Evolutionary conservation across 2,888 invertebrate species (phyloP).

Genomic region (Eupithecia abbreviata): DNA sequence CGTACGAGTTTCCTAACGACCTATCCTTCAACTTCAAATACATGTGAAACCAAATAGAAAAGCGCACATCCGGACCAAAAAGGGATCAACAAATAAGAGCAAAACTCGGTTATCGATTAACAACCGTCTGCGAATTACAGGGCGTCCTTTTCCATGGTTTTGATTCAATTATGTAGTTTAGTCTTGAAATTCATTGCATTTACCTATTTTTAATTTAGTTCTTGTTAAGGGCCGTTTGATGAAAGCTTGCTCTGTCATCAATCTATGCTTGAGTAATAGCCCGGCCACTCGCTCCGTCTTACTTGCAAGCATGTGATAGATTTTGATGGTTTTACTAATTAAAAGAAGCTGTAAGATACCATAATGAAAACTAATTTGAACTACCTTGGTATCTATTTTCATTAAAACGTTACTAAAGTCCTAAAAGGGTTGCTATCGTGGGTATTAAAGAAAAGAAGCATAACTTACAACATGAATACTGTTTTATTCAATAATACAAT

Average conservation of each 20-base stretch:
- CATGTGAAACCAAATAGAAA: conserved; percentile 18
- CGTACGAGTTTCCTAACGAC: not conserved
- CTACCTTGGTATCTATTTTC: too few species aligned
- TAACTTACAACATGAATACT: too few species aligned
- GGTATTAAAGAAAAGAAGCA: too few species aligned
- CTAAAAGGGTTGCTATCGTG: too few species aligned
- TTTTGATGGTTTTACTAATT: too few species aligned
- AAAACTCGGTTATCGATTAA: conserved; percentile 47
- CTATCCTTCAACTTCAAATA: not conserved
- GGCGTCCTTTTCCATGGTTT: conserved; percentile 31
- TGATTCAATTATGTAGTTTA: not conserved
- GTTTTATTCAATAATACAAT: too few species aligned
- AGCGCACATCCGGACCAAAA: conserved; percentile 1
- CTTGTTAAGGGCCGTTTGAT: not conserved
- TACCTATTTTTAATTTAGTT: not conserved
- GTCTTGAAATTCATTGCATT: not conserved
- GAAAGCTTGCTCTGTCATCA: not conserved
- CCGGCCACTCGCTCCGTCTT: too few species aligned
- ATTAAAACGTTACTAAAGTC: too few species aligned
- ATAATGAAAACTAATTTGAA: too few species aligned
- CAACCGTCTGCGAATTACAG: conserved; percentile 66
- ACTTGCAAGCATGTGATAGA: too few species aligned
- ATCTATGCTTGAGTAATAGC: not conserved
- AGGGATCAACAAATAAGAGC: conserved; percentile 26
- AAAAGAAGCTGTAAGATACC: too few species aligned